Evolutionary conservation across 2,888 invertebrate genomes (phyloP), one percentile per base, ranked within the genome.

Genomic region (Electrophaes corylata): DNA sequence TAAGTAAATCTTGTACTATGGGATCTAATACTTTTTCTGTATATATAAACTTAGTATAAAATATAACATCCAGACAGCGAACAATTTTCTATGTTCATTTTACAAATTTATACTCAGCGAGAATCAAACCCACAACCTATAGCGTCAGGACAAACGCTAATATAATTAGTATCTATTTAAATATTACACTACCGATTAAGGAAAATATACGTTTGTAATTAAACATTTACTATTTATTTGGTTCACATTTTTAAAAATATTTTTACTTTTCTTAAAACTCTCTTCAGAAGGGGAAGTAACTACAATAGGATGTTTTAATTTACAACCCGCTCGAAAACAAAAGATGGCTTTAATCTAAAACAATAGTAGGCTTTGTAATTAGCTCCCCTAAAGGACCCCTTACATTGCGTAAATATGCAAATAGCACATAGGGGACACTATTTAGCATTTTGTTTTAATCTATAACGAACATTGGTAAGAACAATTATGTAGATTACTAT

Each of bases 381-480:
- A 67, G 64, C 63, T 40, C 56, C 60, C 62, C 55, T 58, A 55
- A 43, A 35, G 49, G 33, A 37, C 56, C 61, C 62, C 49, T 37
- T 53, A 62, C 62, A 60, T 64, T 62, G 62, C 53, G 49, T 40
- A 64, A 67, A 69, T 67, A 70, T 70, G 70, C 59, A 67, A 70
- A 70, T 69, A 64, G 61, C 59, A 57, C 62, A 43, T 55, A 45
- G 59, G 59, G 55, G 53, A 41, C 60, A 57, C 46, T 50, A 49
- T 64, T 58, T 64, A 67, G 64, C 65, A 62, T 65, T 65, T 64
- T 57, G 60, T 64, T 67, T 67, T 67, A 67, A 67, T 65, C 62
- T 62, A 55, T 40, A 53, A 20, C 23, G 43, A 12, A 44, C 55
- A 55, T 47, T 51, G 31, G 47, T 60, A 60, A 51, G 60, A 48